These are phyloP conservation scores for Sebastiscus tertius DNA, from an alignment of 2,797 vertebrate genomes.

Conservation along the genomic window DNA sequence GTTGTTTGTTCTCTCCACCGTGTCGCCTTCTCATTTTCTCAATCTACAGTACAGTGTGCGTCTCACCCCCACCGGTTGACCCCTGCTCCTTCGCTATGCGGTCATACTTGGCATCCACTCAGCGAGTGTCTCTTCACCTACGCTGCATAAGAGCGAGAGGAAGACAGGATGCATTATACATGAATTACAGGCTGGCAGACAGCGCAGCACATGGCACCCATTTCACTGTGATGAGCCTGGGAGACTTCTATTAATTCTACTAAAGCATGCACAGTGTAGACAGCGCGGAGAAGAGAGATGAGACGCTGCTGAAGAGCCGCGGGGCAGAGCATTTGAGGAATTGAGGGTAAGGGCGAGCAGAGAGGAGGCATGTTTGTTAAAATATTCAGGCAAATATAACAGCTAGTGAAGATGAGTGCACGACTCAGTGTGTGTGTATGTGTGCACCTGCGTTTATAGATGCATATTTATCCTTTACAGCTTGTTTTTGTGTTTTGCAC, in stretches of 20 bases:
- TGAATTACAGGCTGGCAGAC: conserved; percentile 71
- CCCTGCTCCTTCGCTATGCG: conserved; percentile 31
- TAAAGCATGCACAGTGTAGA: conserved; percentile 63
- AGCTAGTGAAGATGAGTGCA: neutral
- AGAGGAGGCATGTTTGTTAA: conserved; percentile 35
- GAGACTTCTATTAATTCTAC: conserved; percentile 72
- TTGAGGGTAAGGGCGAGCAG: conserved; percentile 19
- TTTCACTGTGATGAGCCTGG: conserved; percentile 60
- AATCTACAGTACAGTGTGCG: neutral
- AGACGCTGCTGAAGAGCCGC: conserved; percentile 32
- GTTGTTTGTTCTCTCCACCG: neutral
- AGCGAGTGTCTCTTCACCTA: conserved; percentile 59
- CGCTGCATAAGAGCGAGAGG: conserved; percentile 43
- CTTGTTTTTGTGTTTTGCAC: neutral
- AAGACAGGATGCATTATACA: conserved; percentile 74
- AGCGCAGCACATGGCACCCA: conserved; percentile 65
- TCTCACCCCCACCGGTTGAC: conserved; percentile 26
- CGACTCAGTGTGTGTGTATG: neutral
- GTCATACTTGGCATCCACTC: conserved; percentile 64
- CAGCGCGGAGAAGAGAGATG: conserved; percentile 46
- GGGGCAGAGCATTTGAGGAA: conserved; percentile 41
- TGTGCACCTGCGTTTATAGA: conserved; percentile 11
- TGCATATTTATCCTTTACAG: conserved; percentile 2
- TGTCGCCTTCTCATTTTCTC: neutral
- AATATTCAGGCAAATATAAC: conserved; percentile 50